These are phyloP conservation scores for Zaprionus capensis DNA, from an alignment of 1,140 invertebrate genomes.

Conservation along the genomic window DNA sequence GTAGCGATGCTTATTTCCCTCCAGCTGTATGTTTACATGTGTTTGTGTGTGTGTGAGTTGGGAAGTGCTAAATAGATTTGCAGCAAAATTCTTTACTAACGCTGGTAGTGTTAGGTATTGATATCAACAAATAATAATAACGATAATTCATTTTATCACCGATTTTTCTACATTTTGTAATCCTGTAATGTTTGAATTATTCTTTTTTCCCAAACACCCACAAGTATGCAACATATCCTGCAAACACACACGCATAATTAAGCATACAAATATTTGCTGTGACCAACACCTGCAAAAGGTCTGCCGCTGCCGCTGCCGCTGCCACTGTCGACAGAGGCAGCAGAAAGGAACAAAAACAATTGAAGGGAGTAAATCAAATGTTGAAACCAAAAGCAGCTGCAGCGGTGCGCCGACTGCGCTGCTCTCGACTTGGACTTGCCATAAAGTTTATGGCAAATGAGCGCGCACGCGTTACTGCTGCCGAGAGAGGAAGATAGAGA, in stretches of 20 bases:
- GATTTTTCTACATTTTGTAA: too few relatives aligned
- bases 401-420: conserved; percentile 16
- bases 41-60: not conserved
- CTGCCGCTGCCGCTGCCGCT: not conserved
- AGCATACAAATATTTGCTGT: conserved; percentile 57
- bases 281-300: conserved; percentile 33
- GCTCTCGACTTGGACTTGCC: conserved; percentile 11
- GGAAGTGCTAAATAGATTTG: not conserved
- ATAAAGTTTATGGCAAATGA: conserved; percentile 68
- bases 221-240: conserved; percentile 41
- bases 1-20: conserved; percentile 40
- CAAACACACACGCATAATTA: conserved; percentile 46
- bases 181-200: too few relatives aligned
- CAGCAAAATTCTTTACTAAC: too few relatives aligned
- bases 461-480: conserved; percentile 32
- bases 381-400: conserved; percentile 69
- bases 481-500: not conserved
- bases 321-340: not conserved
- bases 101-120: too few relatives aligned
- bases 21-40: conserved; percentile 7
- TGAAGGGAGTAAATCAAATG: conserved; percentile 64
- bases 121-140: not conserved
- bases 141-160: not conserved
- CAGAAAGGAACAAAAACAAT: conserved; percentile 28
- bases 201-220: conserved; percentile 12